These are phyloP conservation scores for Sorex maritimensis DNA, from an alignment of 2,797 vertebrate species.

Conservation along the genomic window DNA sequence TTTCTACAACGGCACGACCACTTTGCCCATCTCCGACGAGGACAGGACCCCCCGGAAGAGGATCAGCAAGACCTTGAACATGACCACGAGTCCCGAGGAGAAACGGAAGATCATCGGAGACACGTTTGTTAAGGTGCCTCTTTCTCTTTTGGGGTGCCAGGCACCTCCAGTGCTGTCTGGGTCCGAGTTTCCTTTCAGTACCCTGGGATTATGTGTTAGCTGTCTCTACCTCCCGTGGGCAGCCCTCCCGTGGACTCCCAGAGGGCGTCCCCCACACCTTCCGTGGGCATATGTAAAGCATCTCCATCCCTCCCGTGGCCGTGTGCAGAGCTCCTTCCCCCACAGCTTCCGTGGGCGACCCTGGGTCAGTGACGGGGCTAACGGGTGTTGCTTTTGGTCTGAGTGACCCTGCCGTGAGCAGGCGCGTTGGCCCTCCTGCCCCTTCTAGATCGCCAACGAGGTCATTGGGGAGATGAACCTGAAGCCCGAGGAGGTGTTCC, in stretches of 20 bases:
- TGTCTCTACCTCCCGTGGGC: no score
- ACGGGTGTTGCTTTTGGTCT: no score
- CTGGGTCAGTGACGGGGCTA: no score
- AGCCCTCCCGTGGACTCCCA: no score
- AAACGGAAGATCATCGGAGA: slow-evolving; percentile 99
- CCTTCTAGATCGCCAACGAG: slow-evolving; percentile 96
- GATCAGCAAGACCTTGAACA: slow-evolving; percentile 99
- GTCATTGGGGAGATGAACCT: slow-evolving; percentile 99
- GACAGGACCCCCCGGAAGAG: slow-evolving; percentile 98
- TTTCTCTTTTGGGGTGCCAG: background rate
- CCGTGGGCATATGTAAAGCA: no score
- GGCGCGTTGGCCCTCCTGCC: background rate
- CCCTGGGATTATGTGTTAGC: no score
- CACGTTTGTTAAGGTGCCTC: slow-evolving; percentile 97
- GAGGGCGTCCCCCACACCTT: background rate
- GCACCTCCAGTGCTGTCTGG: no score
- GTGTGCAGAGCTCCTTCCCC: no score
- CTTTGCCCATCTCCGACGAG: slow-evolving; percentile 98
- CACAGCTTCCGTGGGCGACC: no score
- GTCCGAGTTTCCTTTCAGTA: no score
- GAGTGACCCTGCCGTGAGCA: no score
- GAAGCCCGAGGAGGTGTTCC: slow-evolving; percentile 97
- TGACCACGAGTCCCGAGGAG: slow-evolving; percentile 99
- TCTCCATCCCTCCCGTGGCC: no score
- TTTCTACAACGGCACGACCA: slow-evolving; percentile 99